A percentile compares a stretch with the other conserved stretches of the same genome.
These are phyloP conservation scores for Biston stratarius DNA, from an alignment of 2,888 invertebrate genomes.

Conservation along the genomic window DNA sequence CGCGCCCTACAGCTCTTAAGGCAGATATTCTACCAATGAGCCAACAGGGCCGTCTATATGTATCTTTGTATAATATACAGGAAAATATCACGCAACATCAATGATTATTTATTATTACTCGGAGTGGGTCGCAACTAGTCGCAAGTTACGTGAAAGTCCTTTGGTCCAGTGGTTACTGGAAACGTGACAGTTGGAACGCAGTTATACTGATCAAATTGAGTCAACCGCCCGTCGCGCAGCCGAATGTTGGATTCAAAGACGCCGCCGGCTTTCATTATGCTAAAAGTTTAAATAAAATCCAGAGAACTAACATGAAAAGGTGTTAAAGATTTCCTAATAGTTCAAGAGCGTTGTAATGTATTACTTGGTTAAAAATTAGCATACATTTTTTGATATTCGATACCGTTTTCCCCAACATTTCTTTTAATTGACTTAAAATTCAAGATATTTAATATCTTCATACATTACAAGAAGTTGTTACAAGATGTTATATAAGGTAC, in stretches of 20 bases:
- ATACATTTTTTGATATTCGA: too few relatives aligned
- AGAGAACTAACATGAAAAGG: neutral
- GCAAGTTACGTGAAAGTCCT: neutral
- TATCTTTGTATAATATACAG: too few relatives aligned
- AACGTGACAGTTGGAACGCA: slow-evolving; percentile 72
- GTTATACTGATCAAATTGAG: slow-evolving; percentile 84
- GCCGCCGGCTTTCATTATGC: slow-evolving; percentile 21
- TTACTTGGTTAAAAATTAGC: too few relatives aligned
- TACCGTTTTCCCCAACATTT: too few relatives aligned
- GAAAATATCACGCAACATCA: neutral
- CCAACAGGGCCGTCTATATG: too few relatives aligned
- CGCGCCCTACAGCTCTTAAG: too few relatives aligned
- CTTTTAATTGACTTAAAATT: too few relatives aligned
- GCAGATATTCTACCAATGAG: too few relatives aligned
- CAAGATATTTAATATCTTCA: too few relatives aligned
- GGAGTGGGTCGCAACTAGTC: neutral
- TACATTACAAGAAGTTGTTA: too few relatives aligned
- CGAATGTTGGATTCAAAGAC: slow-evolving; percentile 26
- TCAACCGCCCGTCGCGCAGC: slow-evolving; percentile 57
- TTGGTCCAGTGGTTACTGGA: slow-evolving; percentile 60
- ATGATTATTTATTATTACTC: neutral
- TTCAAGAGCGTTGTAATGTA: neutral
- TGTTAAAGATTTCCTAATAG: neutral
- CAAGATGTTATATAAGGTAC: too few relatives aligned
- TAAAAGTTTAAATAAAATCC: slow-evolving; percentile 17